phyloP scores from a whole-genome alignment of 2,888 invertebrate species.

The Embidobia sp. region DNA sequence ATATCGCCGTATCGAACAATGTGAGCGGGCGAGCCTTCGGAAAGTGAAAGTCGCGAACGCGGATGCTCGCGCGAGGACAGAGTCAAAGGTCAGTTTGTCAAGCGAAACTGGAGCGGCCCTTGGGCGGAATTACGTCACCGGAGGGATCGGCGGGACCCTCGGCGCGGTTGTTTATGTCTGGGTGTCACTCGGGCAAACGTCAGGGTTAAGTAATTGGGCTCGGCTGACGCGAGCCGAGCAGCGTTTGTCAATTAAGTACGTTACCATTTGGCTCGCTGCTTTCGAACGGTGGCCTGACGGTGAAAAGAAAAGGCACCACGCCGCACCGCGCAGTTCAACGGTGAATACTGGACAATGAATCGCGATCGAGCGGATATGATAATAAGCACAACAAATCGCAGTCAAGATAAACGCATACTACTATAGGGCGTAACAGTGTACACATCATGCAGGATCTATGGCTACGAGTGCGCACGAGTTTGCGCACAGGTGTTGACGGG shows the following conservation, averaged over 20 bases:
- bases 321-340: constrained; percentile 7
- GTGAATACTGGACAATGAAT: constrained; percentile 8
- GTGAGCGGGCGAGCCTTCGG: constrained; percentile 3
- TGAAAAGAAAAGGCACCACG: background rate
- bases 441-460: constrained; percentile 14
- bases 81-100: too few species aligned
- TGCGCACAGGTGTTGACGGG: constrained; percentile 47
- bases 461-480: constrained; percentile 25
- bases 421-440: constrained; percentile 43
- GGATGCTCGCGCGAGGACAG: too few species aligned
- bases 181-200: too few species aligned
- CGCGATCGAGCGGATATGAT: background rate
- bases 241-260: background rate
- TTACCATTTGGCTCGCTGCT: constrained; percentile 33
- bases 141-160: too few species aligned
- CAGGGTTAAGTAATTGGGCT: constrained; percentile 14
- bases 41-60: constrained; percentile 38
- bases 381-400: constrained; percentile 41
- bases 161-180: too few species aligned
- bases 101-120: too few species aligned
- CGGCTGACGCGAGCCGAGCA: background rate
- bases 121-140: constrained; percentile 42
- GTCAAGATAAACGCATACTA: constrained; percentile 49
- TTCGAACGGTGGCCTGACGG: background rate
- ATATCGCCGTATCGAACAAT: background rate